Base-by-base conservation (phyloP, 2,113 vertebrate genomes). In the Entomyzon cyanotis region DNA sequence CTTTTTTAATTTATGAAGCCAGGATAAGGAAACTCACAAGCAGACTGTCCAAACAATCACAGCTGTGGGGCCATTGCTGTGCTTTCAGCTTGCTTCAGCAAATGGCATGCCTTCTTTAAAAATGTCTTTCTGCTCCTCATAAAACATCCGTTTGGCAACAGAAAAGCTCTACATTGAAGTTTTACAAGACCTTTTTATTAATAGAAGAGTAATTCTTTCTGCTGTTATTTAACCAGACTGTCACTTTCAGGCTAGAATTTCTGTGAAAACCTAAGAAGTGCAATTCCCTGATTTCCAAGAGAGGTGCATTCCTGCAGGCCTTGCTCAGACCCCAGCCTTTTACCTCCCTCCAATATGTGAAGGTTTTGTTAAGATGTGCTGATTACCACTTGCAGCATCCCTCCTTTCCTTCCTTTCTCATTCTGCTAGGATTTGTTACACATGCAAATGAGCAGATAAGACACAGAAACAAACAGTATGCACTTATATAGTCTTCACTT, bases 21-120 rank as follows among this genome's bases (percentile, higher is more conserved):
- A 5, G 60, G 21, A 44, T 65, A 85, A 88, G 24, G 79, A 80
- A 67, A 65, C 28, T 68, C 31, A 18, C 17, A 62, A 2, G 1
- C 2, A 76, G 42, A 62, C 24, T 33, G 35, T 56, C 50, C 79
- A 91, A 93, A 3, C 82, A 83, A 52, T 62, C 74, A 84, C 46
- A 84, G 60, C 22, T 85, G 59, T 31, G 15, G 47, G 52, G 56
- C 25, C 41, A 18, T 64, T 25, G 33, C 39, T 52, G 33, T 13
- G n/a, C 46, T 75, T 91, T 80, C 76, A 85, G 87, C 67, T 62
- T 46, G 81, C 74, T 91, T 79, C 81, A 93, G 87, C 47, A 90
- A 90, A 84, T 60, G 49, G 41, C 53, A 78, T 3, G 21, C 52
- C 79, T 83, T 63, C 55, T 86, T 71, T 84, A 68, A 78, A 95